Percentiles rank a stretch among this genome's conserved stretches.
Conservation (phyloP, 2,113 vertebrate species). For the Aix galericulata region DNA sequence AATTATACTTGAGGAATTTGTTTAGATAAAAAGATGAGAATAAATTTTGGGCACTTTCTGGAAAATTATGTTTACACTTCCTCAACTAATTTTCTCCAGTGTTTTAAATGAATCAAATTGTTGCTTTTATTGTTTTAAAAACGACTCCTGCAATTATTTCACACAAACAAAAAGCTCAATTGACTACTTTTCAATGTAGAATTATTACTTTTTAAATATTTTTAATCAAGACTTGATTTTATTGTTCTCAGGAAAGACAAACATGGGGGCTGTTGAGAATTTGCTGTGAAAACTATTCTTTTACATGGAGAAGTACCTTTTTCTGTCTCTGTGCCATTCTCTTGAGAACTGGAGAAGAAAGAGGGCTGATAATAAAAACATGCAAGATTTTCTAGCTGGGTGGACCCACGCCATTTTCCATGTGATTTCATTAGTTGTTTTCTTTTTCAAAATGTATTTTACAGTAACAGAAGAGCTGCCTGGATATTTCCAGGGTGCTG, state of each 20-base stretch:
- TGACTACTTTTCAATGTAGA: not conserved
- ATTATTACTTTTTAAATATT: not conserved
- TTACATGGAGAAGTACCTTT: not conserved
- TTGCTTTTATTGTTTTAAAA: not conserved
- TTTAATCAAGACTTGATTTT: not conserved
- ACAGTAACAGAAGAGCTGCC: not conserved
- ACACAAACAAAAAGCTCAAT: not conserved
- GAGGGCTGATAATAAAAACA: not conserved
- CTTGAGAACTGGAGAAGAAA: not conserved
- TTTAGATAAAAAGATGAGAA: not conserved
- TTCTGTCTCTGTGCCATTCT: not conserved
- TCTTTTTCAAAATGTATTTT: not conserved
- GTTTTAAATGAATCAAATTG: not conserved
- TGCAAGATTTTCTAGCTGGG: not conserved
- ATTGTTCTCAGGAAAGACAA: not conserved
- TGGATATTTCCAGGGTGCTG: not conserved
- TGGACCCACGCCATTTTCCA: not conserved
- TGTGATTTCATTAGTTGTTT: not conserved
- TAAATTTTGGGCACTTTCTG: not conserved
- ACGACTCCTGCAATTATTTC: not conserved
- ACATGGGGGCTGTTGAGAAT: not conserved
- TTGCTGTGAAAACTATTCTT: not conserved
- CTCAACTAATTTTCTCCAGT: not conserved
- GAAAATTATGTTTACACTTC: not conserved
- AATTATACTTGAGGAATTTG: not conserved